Evolutionary conservation across 2,888 invertebrate species (phyloP).

Genomic region (Zonitis immaculata): DNA sequence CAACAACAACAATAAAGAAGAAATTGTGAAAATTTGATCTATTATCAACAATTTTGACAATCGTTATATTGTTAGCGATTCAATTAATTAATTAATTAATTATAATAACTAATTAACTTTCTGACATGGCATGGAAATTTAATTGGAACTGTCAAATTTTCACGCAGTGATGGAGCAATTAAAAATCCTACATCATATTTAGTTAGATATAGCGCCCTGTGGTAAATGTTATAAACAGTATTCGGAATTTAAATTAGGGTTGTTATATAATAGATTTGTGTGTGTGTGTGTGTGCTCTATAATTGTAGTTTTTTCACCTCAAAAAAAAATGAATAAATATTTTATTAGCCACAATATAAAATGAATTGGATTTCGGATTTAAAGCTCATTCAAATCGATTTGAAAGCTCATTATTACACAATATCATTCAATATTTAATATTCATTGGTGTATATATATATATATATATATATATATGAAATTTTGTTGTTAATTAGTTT

Average conservation of each 20-base stretch:
- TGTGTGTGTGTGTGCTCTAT: no score
- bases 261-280: neutral
- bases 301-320: no score
- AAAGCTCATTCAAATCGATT: no score
- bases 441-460: no score
- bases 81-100: constrained; percentile 10
- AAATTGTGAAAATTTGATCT: neutral
- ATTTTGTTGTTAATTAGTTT: constrained; percentile 7
- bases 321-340: no score
- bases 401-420: no score
- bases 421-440: neutral
- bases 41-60: neutral
- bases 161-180: constrained; percentile 9
- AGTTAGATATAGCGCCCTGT: neutral
- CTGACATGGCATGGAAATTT: constrained; percentile 14
- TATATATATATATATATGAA: constrained; percentile 11
- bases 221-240: neutral
- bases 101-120: constrained; percentile 18
- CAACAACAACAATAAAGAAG: no score
- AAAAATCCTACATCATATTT: constrained; percentile 11
- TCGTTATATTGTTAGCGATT: constrained; percentile 8
- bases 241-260: neutral
- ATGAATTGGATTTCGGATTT: no score
- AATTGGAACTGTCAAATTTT: constrained; percentile 19
- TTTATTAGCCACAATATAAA: no score